Evolutionary conservation across 2,888 invertebrate genomes (phyloP).

Genomic region (Luperina testacea): DNA sequence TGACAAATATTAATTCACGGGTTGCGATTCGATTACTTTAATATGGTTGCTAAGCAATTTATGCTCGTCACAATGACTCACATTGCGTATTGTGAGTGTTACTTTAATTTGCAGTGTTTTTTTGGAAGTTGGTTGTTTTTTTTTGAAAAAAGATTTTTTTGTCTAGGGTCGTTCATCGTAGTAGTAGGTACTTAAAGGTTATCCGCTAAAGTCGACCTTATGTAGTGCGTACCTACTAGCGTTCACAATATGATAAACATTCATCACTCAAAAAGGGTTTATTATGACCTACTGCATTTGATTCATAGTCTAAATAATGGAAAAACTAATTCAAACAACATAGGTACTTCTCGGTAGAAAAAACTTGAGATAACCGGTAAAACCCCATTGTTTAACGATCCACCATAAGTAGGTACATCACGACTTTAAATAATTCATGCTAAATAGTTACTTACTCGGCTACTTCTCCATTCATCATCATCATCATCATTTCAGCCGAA

Average conservation of each 20-base stretch:
- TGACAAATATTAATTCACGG: too few species aligned
- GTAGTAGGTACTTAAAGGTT: not conserved
- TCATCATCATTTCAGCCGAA: too few species aligned
- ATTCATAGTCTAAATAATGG: not conserved
- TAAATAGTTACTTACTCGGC: slow-evolving; percentile 18
- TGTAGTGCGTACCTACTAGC: not conserved
- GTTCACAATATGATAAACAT: too few species aligned
- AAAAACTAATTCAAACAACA: slow-evolving; percentile 21
- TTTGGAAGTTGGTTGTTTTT: too few species aligned
- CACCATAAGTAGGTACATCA: slow-evolving; percentile 41
- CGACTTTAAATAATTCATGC: slow-evolving; percentile 34
- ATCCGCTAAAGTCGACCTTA: not conserved
- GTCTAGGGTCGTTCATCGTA: not conserved
- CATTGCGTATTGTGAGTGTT: too few species aligned
- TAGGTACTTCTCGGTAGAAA: slow-evolving; percentile 17
- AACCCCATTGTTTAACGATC: slow-evolving; percentile 51
- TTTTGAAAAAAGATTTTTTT: not conserved
- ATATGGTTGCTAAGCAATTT: too few species aligned
- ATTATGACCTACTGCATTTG: not conserved
- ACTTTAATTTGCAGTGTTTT: too few species aligned
- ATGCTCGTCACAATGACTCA: too few species aligned
- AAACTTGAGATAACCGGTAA: slow-evolving; percentile 32
- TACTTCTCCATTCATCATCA: slow-evolving; percentile 7
- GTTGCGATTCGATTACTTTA: too few species aligned
- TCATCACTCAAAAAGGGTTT: not conserved